Conservation (phyloP, 2,888 invertebrate species). For the Microctonus hyperodae region DNA sequence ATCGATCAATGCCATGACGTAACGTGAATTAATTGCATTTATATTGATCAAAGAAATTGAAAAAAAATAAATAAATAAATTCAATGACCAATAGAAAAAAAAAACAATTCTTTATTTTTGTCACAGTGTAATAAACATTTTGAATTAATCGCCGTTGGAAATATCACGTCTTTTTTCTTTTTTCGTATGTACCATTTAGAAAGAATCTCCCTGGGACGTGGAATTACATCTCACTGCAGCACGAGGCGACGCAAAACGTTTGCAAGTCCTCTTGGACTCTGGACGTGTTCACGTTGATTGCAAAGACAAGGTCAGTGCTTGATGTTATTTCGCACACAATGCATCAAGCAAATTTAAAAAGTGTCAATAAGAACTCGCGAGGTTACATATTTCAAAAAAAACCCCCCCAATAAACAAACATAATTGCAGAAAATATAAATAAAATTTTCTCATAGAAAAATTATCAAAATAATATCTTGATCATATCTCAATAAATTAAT, state of each 20-base stretch:
- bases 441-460: too few relatives aligned
- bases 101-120: neutral
- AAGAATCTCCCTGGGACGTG: conserved; percentile 91
- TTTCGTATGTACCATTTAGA: conserved; percentile 69
- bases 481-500: neutral
- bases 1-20: conserved; percentile 13
- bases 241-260: conserved; percentile 79
- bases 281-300: conserved; percentile 96
- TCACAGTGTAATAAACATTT: neutral
- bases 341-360: neutral
- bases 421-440: too few relatives aligned
- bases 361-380: too few relatives aligned
- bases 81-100: neutral
- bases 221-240: conserved; percentile 91
- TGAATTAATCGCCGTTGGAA: too few relatives aligned
- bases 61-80: neutral
- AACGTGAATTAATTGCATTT: neutral
- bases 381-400: too few relatives aligned
- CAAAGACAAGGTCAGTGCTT: conserved; percentile 80
- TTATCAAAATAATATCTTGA: too few relatives aligned
- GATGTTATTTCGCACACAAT: neutral
- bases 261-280: conserved; percentile 84
- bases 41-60: neutral
- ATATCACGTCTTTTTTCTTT: neutral
- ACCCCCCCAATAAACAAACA: too few relatives aligned